Base-by-base conservation (phyloP, 2,797 vertebrate species). In the Phylloscopus collybita region DNA sequence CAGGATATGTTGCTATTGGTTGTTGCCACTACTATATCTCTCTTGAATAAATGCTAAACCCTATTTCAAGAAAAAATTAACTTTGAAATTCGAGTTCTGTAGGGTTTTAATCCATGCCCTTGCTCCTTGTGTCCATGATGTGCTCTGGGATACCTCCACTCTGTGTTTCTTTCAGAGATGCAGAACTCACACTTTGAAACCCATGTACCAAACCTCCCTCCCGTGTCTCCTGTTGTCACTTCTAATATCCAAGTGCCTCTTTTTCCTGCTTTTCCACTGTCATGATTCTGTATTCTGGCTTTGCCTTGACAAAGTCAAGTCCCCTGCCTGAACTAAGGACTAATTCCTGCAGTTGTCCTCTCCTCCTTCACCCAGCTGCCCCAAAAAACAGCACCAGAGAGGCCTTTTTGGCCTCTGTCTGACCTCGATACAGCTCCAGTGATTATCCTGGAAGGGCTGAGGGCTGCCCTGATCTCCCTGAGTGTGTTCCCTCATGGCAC, bases 91-190 rank as follows among this genome's bases (percentile, higher is more conserved):
- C 11, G 45, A 40, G 2, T 30, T 81, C 47, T 76, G 14, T 45
- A 45, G 40, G 23, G 13, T 80, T 90, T 64, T 80, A 49, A 56
- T 73, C 30, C 13, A 2, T 25, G 22, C 11, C 13, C 3, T 60
- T 88, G 18, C 18, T 88, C 6, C 16, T 56, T 0, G 0, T 62
- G 19, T 59, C 36, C 2, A 0, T 50, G 16, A 15, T 56, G 25
- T 91, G 36, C 62, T 70, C 57, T 47, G 73, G 62, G 23, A 40
- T 36, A n/a, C 29, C 16, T 80, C 36, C 60, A 3, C 29, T 47
- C 12, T 78, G 20, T 3, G 2, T 74, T 85, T 44, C n/a, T 54
- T 74, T 50, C 44, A 10, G 44, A 78, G 32, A 18, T 50, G 20
- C n/a, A 49, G 38, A 64, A 29, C 22, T 86, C 49, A 25, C 26